Evolutionary conservation across 2,113 vertebrate species (phyloP).

Genomic region (Anthoscopus minutus): DNA sequence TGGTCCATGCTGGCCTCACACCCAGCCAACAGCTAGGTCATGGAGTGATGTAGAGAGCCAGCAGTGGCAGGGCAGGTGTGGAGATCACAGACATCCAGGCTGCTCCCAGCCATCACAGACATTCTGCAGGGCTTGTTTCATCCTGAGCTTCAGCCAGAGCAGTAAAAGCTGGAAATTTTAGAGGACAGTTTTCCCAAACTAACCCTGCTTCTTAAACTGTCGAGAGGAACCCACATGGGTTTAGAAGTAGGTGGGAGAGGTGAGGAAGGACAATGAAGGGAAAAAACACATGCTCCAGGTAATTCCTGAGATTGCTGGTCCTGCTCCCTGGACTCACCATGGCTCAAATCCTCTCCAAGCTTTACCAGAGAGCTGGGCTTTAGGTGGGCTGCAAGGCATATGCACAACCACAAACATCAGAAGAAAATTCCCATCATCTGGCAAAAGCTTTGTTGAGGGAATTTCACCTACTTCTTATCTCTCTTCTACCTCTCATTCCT

Average conservation of each 20-base stretch:
- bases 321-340: neutral
- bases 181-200: neutral
- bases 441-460: neutral
- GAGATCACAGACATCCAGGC: neutral
- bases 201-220: neutral
- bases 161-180: neutral
- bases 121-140: neutral
- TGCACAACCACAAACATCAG: fast-evolving
- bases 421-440: neutral
- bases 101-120: neutral
- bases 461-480: neutral
- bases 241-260: neutral
- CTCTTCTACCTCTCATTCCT: neutral
- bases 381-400: neutral
- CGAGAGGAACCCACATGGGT: neutral
- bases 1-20: fast-evolving
- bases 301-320: neutral
- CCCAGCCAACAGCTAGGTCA: neutral
- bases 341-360: neutral
- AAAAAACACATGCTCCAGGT: neutral
- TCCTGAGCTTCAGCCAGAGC: neutral
- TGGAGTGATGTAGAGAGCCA: fast-evolving
- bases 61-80: neutral
- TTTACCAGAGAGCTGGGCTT: neutral
- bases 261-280: neutral